A percentile compares a stretch with the other conserved stretches of the same genome.
Evolutionary conservation across 1,140 invertebrate genomes (phyloP).

Genomic region (Cydia splendana): DNA sequence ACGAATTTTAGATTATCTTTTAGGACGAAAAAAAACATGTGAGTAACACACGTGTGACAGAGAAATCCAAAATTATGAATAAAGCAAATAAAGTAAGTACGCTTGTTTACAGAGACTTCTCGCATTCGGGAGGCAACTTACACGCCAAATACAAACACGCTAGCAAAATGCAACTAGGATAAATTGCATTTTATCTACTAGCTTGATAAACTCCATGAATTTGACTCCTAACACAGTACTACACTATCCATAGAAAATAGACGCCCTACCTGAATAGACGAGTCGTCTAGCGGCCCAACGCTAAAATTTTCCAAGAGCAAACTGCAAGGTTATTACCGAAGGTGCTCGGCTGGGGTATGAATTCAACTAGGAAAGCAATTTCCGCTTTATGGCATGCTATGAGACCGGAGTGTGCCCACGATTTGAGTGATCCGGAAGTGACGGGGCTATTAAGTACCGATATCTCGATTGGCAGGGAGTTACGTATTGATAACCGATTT

Average conservation of each 20-base stretch:
- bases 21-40: neutral
- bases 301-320: slow-evolving; percentile 63
- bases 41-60: neutral
- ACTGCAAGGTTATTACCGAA: slow-evolving; percentile 64
- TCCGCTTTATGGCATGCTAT: slow-evolving; percentile 69
- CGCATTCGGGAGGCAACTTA: too few species aligned
- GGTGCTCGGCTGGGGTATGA: slow-evolving; percentile 54
- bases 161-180: too few species aligned
- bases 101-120: neutral
- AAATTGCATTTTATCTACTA: neutral
- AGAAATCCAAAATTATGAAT: too few species aligned
- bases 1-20: neutral
- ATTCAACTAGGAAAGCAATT: slow-evolving; percentile 76
- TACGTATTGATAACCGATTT: slow-evolving; percentile 26
- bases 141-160: too few species aligned
- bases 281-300: slow-evolving; percentile 22
- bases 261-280: neutral
- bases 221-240: neutral
- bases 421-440: slow-evolving; percentile 25
- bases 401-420: slow-evolving; percentile 49
- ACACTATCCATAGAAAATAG: slow-evolving; percentile 14
- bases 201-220: too few species aligned
- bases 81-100: too few species aligned
- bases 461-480: slow-evolving; percentile 19
- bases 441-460: slow-evolving; percentile 30